Evolutionary conservation across 2,888 invertebrate species (phyloP), one percentile per base, ranked within the genome.

Genomic region (Drosophila tanythrix): DNA sequence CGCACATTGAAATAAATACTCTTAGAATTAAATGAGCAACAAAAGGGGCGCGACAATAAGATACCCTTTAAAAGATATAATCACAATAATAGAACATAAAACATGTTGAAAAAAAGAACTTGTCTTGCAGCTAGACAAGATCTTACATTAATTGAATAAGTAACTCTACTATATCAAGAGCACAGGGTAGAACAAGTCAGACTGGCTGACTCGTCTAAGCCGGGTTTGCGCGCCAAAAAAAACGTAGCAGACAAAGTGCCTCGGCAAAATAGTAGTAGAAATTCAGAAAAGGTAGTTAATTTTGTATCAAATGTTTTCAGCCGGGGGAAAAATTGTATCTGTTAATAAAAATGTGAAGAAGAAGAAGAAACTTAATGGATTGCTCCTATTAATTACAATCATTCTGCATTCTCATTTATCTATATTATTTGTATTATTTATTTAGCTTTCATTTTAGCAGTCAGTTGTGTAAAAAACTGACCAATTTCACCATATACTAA

Each of bases 401-500:
- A 13, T 46, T 25, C 21, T 25, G 2, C 15, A 13, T 8, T 46
- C 13, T 15, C 13, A 15, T 53, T 33, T 33, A 15, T 10, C 33
- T 8, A n/a, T 21, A 35, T 21, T 33, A 5, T 15, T 53, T 18
- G 6, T 51, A 31, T n/a, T 18, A 31, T 31, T 27, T 48, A 46
- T 7, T 43, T 48, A 52, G 48, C 25, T 25, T 27, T 29, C 52
- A 29, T 58, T 58, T n/a, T n/a, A 25, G 25, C 8, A 46, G 15
- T 15, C 21, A 46, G 15, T 25, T 46, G 46, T 46, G 27, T 25
- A 31, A 33, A 35, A 43, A 68, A 53, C 35, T 51, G 33, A 48
- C 15, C 52, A 82, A 83, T 83, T 84, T 85, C 89, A 84, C 72
- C 81, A 89, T 67, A 74, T 79, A 63, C 66, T 38, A 59, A 25